A percentile compares a stretch with the other conserved stretches of the same genome.
Conservation (phyloP, 2,113 vertebrate genomes). For the Corvus cornix region DNA sequence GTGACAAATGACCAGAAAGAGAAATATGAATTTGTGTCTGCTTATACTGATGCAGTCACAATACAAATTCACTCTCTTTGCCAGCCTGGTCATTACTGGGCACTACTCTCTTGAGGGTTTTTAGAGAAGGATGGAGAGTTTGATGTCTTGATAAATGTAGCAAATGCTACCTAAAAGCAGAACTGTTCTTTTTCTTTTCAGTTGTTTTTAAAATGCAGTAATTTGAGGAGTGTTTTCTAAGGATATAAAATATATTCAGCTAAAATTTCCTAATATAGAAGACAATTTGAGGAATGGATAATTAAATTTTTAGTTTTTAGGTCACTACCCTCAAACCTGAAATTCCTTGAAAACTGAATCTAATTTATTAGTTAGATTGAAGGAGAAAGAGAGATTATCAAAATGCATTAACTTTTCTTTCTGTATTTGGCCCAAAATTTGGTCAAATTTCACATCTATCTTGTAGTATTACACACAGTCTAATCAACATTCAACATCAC, state of each 20-base stretch:
- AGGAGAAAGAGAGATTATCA: neutral
- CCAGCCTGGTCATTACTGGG: neutral
- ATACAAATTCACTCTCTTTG: neutral
- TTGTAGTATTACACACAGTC: neutral
- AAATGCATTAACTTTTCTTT: neutral
- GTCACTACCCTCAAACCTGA: neutral
- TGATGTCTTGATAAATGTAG: neutral
- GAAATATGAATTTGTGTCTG: neutral
- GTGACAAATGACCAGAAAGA: neutral
- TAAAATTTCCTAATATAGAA: neutral
- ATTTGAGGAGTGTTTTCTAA: neutral
- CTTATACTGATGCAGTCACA: neutral
- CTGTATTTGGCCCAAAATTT: neutral
- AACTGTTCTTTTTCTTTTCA: neutral
- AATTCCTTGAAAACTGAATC: neutral
- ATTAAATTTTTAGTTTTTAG: neutral
- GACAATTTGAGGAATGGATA: neutral
- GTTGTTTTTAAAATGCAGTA: neutral
- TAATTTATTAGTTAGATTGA: neutral
- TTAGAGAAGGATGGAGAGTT: neutral
- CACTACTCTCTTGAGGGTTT: neutral
- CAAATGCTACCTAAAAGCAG: neutral
- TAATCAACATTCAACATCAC: neutral
- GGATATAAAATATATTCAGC: neutral
- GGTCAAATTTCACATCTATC: neutral